Base-by-base conservation (phyloP, 2,888 invertebrate genomes). In the Heterodera filipjevi region DNA sequence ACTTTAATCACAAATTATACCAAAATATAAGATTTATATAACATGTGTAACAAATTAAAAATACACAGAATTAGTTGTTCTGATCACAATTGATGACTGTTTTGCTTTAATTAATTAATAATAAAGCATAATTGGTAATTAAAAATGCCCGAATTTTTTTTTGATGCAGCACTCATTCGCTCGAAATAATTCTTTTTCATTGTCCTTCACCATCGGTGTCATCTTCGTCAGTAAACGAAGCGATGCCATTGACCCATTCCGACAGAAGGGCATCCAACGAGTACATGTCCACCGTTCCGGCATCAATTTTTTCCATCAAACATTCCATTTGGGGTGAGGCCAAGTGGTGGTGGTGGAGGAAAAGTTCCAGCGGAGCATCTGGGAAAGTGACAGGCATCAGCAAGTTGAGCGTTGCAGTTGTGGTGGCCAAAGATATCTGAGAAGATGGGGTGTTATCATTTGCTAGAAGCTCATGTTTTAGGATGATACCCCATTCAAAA, bases 361-460 rank as follows among this genome's bases (percentile, higher is more conserved):
- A 79, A 33, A 82, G 44, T 59, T 82, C 78, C 27, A 81, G 35
- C 27, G 77, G 74, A 22, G 77, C 39, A 19, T 82, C 30, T 14
- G 81, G 81, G 66, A 82, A 82, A 68, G 76, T 71, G 66, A 78
- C 71, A 12, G 81, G 81, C 27, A 81, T 32, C 27, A 79, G 53
- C 14, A 81, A 66, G 39, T 77, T 76, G 22, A 81, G 78, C 22
- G 80, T 46, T 32, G 76, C 49, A 5, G 66, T 44, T 35, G 35
- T 35, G 49, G 44, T 35, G 33, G 70, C 27, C 59, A n/a, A 14
- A 30, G 46, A 33, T 59, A 35, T 27, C n/a, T 39, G 30, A 22
- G 6, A 32, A 68, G 32, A 10, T 33, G 27, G 35, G n/a, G 22
- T 22, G 33, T 27, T 76, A 53, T 16, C 53, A 22, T 3, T 14